Base-by-base conservation (phyloP, 2,888 invertebrate species). In the Ethmia dodecea region DNA sequence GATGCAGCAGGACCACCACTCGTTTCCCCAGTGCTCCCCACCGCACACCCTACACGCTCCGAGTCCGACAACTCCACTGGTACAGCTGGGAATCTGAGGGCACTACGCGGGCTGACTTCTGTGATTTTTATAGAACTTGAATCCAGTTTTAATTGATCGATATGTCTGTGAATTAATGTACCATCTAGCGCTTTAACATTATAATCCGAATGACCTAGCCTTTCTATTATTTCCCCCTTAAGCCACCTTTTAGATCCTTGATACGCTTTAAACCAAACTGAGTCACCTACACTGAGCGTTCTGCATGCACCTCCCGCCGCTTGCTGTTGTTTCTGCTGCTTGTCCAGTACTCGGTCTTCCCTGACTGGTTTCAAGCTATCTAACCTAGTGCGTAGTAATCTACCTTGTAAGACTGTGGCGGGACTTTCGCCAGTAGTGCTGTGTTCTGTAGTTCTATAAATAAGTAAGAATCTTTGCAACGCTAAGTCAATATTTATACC, bases 331-430 rank as follows among this genome's bases (percentile, higher is more conserved):
- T 9, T 5, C 9, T 18, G 6, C 18, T 18, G 18, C 18, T 5
- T 9, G 2, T 9, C 6, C 1, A 5, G 18, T 18, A 18, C 18
- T 8, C 18, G 5, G 9, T 18, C 18, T 18, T 18, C 18, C 18
- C 18, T 18, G 4, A 12, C 13, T 12, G 9, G 8, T 9, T 9
- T 6, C 16, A 53, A 30, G 13, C 36, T 28, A 29, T 52, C 52
- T 3, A 55, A 35, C 0, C 52, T 43, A 5, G 32, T 38, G 31
- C 49, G 47, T 12, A 52, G 33, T 5, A 37, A 29, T 1, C 48
- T 44, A 2, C 51, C 49, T 3, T 45, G 13, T 31, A 53, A 12
- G 5, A 43, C 43, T 1, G 38, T 40, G 2, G 52, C 45, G 5
- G 49, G 47, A 3, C 36, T 34, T 6, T 28, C 28, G 8, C 45